A percentile compares a stretch with the other conserved stretches of the same genome.
phyloP scores from a whole-genome alignment of 2,113 vertebrate species.

The Eidolon helvum region DNA sequence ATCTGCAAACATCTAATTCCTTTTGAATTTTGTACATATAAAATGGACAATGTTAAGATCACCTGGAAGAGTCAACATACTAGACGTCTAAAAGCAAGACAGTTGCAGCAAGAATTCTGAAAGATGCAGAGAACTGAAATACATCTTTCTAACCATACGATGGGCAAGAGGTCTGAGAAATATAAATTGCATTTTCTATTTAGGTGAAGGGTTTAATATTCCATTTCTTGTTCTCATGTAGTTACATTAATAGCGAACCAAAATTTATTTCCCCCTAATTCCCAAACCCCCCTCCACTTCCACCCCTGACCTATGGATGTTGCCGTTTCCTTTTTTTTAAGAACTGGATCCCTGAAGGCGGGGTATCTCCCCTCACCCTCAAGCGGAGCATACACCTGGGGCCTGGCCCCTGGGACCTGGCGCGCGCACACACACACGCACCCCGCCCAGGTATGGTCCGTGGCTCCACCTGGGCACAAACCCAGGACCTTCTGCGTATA shows the following conservation, averaged over 20 bases:
- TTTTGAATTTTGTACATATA: background rate
- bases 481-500: no score
- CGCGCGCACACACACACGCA: no score
- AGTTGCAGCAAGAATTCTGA: background rate
- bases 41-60: background rate
- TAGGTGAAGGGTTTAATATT: background rate
- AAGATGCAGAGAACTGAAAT: background rate
- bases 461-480: no score
- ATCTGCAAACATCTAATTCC: background rate
- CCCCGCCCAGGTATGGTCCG: no score
- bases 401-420: no score
- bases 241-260: background rate
- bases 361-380: no score
- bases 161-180: background rate
- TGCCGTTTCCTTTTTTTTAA: no score
- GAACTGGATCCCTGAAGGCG: no score
- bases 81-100: background rate
- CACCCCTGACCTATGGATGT: no score
- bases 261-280: background rate
- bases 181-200: background rate
- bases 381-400: no score
- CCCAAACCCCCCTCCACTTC: no score
- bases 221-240: background rate
- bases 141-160: background rate
- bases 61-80: background rate